These are phyloP conservation scores for Seriola rivoliana DNA, from an alignment of 2,113 vertebrate genomes.

Conservation along the genomic window DNA sequence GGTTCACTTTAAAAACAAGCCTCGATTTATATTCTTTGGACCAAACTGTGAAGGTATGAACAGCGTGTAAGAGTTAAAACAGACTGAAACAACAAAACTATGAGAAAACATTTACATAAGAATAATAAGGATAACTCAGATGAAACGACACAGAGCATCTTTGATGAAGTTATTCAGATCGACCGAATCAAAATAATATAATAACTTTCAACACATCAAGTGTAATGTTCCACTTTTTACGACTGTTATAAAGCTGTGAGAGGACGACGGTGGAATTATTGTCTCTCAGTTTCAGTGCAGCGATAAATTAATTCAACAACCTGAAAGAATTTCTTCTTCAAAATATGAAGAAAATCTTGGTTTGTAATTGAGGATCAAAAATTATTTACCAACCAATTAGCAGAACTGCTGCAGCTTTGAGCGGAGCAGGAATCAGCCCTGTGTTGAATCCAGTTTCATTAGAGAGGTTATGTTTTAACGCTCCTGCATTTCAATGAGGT, in stretches of 20 bases:
- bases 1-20: not conserved
- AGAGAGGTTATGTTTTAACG: constrained; percentile 10
- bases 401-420: not conserved
- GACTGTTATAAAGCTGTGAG: not conserved
- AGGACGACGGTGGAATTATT: not conserved
- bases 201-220: not conserved
- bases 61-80: too few species aligned
- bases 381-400: constrained; percentile 30
- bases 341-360: not conserved
- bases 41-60: too few species aligned
- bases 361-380: not conserved
- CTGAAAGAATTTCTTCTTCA: too few species aligned
- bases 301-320: too few species aligned
- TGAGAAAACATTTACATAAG: not conserved
- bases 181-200: not conserved
- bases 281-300: not conserved
- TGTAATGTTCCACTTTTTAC: too few species aligned
- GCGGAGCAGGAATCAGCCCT: not conserved
- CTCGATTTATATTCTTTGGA: too few species aligned
- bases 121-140: not conserved
- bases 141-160: not conserved
- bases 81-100: not conserved
- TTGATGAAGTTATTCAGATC: not conserved
- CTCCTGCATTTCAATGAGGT: constrained; percentile 43
- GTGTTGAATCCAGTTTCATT: constrained; percentile 24